Conservation (phyloP, 2,888 invertebrate species). For the Alcis repandata region DNA sequence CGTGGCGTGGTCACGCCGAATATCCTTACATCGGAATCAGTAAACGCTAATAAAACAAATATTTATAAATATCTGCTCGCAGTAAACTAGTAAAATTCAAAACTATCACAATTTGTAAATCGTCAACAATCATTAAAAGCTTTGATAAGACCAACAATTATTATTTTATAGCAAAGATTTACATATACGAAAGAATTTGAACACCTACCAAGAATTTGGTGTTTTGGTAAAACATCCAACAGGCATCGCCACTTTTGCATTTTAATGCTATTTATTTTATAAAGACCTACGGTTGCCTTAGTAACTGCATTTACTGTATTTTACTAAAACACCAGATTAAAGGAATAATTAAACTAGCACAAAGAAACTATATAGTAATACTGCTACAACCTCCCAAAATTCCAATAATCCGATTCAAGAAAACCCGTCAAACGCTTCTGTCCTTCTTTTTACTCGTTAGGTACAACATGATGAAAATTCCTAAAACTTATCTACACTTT, state of each 20-base stretch:
- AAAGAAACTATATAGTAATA: conserved; percentile 60
- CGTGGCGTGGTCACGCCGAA: conserved; percentile 62
- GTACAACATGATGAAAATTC: conserved; percentile 79
- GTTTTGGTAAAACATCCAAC: conserved; percentile 20
- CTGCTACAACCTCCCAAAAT: conserved; percentile 67
- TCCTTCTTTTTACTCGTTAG: conserved; percentile 56
- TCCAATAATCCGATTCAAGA: conserved; percentile 50
- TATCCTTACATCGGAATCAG: conserved; percentile 57
- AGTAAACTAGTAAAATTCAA: conserved; percentile 51
- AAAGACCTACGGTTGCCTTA: conserved; percentile 8
- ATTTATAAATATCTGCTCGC: conserved; percentile 49
- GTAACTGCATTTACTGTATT: conserved; percentile 19
- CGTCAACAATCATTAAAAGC: conserved; percentile 80
- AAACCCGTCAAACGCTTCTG: conserved; percentile 54
- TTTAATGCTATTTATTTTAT: neutral
- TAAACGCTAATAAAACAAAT: conserved; percentile 41
- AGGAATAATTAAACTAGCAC: conserved; percentile 18
- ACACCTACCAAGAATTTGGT: conserved; percentile 15
- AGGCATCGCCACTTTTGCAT: neutral
- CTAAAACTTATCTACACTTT: conserved; percentile 79
- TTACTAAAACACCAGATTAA: conserved; percentile 28
- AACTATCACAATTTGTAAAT: conserved; percentile 65
- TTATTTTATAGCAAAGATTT: conserved; percentile 47
- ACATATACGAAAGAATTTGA: conserved; percentile 21
- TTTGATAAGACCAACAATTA: conserved; percentile 76